Base-by-base conservation (phyloP, 2,888 invertebrate genomes). In the Abrostola tripartita region DNA sequence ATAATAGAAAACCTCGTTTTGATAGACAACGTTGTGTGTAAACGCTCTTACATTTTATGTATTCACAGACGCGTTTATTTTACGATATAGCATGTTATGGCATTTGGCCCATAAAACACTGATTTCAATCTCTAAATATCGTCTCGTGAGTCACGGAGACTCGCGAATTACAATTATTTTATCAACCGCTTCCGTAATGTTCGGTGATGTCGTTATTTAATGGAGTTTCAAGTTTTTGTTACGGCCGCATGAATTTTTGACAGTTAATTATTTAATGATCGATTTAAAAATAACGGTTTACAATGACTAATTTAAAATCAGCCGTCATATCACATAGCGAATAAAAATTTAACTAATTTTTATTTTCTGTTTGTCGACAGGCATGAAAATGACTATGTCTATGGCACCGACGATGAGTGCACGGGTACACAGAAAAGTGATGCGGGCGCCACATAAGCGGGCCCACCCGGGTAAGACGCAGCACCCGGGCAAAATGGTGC, bases 381-480 rank as follows among this genome's bases (percentile, higher is more conserved):
- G 95, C 90, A 96, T 96, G 96, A 95, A 96, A 94, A 97, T 97
- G 97, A 97, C 97, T 81, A 96, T 96, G 95, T 96, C 96, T 71
- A 96, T 96, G 82, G 92, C 95, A 81, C 95, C 96, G 63, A 96
- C 96, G 74, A 95, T 96, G 95, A 95, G 95, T 82, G 94, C 96
- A 58, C 95, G 96, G 76, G 95, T 96, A 71, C 96, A 96, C 90
- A 95, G 96, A 74, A 96, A 96, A 85, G 96, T 96, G 76, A 96
- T 96, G 90, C 95, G 96, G 66, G 95, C 96, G 81, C 96, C 96
- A 58, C 96, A 96, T 84, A 96, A 96, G 84, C 92, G 95, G 44
- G 88, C 90, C 52, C 90, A 95, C 90, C 86, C 95, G 85, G 88
- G 95, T 86, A 94, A 95, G 89, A 90, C 88, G 62, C 81, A 85